These are phyloP conservation scores for Campoletis sonorensis DNA, from an alignment of 1,140 invertebrate species.

Conservation along the genomic window DNA sequence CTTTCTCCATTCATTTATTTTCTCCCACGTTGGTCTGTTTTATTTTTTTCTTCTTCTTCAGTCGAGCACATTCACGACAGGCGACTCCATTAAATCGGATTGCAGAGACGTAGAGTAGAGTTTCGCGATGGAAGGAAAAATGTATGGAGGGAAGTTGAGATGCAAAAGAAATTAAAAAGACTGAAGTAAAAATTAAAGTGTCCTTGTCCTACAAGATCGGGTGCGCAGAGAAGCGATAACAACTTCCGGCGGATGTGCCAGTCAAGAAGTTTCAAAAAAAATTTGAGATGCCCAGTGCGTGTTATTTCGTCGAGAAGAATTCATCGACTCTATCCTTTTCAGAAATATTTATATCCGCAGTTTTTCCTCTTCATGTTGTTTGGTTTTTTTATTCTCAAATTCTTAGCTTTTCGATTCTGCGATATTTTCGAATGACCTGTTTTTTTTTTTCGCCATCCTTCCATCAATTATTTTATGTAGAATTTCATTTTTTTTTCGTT, in stretches of 20 bases:
- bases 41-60: background rate
- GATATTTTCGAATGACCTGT: background rate
- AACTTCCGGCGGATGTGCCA: slow-evolving; percentile 65
- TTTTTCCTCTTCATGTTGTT: background rate
- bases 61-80: background rate
- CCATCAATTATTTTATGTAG: too few species aligned
- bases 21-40: background rate
- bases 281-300: slow-evolving; percentile 18
- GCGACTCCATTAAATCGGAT: slow-evolving; percentile 22
- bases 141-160: background rate
- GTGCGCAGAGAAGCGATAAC: slow-evolving; percentile 54
- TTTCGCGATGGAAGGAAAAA: slow-evolving; percentile 5
- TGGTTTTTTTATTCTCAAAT: background rate
- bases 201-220: background rate
- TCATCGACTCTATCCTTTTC: background rate
- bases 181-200: slow-evolving; percentile 31
- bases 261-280: slow-evolving; percentile 49
- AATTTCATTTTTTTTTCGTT: background rate
- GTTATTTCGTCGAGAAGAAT: background rate
- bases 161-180: slow-evolving; percentile 15
- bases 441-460: too few species aligned
- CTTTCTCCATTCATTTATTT: background rate
- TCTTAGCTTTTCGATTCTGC: background rate
- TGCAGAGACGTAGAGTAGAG: background rate
- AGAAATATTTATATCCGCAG: background rate